A percentile compares a stretch with the other conserved stretches of the same genome.
Conservation (phyloP, 1,140 invertebrate species). For the Anoplolepis gracilipes region DNA sequence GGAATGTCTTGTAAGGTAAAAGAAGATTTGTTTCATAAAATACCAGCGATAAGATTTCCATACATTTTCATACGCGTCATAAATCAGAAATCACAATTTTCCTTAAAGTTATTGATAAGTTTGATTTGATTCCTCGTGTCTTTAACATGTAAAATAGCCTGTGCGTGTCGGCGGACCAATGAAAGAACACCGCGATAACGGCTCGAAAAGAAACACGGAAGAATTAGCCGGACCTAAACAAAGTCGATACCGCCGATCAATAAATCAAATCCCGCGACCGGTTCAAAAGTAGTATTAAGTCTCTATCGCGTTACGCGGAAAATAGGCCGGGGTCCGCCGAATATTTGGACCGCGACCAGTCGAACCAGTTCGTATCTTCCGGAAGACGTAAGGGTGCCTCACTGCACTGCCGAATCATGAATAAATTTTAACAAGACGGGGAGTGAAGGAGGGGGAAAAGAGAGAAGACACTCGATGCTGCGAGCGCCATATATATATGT, state of each 20-base stretch:
- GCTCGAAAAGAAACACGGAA: conserved; percentile 27
- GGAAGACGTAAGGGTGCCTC: conserved; percentile 64
- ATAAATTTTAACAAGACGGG: conserved; percentile 80
- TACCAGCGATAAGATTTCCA: background rate
- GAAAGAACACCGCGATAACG: conserved; percentile 50
- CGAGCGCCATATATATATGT: conserved; percentile 48
- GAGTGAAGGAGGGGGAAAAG: conserved; percentile 16
- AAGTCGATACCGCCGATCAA: conserved; percentile 74
- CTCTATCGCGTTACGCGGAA: conserved; percentile 73
- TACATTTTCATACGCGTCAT: background rate
- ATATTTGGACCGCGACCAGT: conserved; percentile 77
- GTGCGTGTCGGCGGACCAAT: conserved; percentile 61
- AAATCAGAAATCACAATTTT: conserved; percentile 30
- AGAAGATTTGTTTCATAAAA: conserved; percentile 13
- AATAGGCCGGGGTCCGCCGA: conserved; percentile 67
- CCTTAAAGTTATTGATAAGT: conserved; percentile 59
- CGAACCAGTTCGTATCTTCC: conserved; percentile 75
- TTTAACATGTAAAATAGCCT: conserved; percentile 63
- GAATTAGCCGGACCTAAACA: conserved; percentile 63
- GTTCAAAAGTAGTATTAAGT: conserved; percentile 71
- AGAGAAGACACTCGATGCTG: conserved; percentile 22
- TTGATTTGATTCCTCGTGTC: conserved; percentile 64
- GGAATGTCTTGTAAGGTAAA: background rate
- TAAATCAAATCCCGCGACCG: conserved; percentile 71
- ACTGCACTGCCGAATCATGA: conserved; percentile 72